Evolutionary conservation across 2,113 vertebrate species (phyloP).

Genomic region (Tetrax tetrax): DNA sequence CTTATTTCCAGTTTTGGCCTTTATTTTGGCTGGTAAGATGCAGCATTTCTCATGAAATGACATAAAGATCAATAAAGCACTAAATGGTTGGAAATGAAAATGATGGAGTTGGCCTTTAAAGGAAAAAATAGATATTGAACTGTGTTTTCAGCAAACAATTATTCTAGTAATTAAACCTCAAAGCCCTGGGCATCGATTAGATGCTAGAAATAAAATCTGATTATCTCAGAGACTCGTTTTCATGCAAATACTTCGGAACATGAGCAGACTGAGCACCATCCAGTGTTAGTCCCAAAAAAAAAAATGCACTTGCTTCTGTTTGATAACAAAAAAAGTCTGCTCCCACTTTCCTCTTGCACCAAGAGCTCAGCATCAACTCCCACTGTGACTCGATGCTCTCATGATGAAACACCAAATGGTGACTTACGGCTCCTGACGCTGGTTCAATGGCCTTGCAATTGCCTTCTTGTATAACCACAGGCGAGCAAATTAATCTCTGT

Average conservation of each 20-base stretch:
- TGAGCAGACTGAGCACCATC: background rate
- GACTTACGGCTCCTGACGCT: background rate
- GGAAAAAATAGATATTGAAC: slow-evolving; percentile 51
- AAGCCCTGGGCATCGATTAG: slow-evolving; percentile 64
- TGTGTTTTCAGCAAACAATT: slow-evolving; percentile 49
- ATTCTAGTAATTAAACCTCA: slow-evolving; percentile 72
- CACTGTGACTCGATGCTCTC: background rate
- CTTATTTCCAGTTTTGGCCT: slow-evolving; percentile 1
- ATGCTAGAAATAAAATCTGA: slow-evolving; percentile 69
- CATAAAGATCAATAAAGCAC: slow-evolving; percentile 52
- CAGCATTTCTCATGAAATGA: background rate
- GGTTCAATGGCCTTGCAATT: background rate
- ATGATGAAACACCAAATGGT: background rate
- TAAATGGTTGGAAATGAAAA: slow-evolving; percentile 49
- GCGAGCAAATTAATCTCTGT: background rate
- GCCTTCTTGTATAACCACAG: background rate
- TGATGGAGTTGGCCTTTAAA: slow-evolving; percentile 45
- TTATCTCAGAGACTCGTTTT: slow-evolving; percentile 56
- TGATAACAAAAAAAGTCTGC: background rate
- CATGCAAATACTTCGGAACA: slow-evolving; percentile 48
- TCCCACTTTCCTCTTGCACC: background rate
- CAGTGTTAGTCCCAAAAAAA: background rate
- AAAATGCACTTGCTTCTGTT: background rate
- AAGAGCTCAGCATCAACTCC: background rate
- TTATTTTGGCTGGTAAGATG: background rate